Base-by-base conservation (phyloP, 1,140 invertebrate genomes). In the Cydia amplana region DNA sequence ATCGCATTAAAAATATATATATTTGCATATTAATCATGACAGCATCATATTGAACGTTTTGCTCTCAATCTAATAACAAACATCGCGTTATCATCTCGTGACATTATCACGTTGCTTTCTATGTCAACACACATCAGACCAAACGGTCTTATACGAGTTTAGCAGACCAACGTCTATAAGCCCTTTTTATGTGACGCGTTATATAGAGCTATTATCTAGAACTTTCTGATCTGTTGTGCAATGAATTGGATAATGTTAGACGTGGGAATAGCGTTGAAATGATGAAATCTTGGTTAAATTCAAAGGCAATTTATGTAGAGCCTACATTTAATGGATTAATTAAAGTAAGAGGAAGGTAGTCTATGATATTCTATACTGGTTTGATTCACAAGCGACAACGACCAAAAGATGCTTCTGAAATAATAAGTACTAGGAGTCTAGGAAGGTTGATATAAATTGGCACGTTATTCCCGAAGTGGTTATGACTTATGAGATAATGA, bases 151-250 rank as follows among this genome's bases (percentile, higher is more conserved):
- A 60, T 60, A 60, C 23, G 9, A 10, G 20, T 60, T 60, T 60
- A 60, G 9, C 9, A 51, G n/a, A 2, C 55, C 18, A 18, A 60
- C 55, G 7, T n/a, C 18, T 60, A 12, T 60, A 60, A 60, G 55
- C 55, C 55, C 55, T 60, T 60, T 60, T 60, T n/a, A 23, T 12
- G 10, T 23, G 55, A 23, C 55, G 55, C 18, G 1, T 23, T 60
- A 60, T 60, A 23, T 60, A 60, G 55, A 60, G 64, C 23, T n/a
- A 65, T 32, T 32, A 36, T 65, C 64, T 65, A 65, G 64, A 65
- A 65, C 64, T 65, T 65, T 65, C 64, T 32, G 64, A 65, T 65
- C 64, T 36, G 64, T 65, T 65, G 64, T 32, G 64, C 55, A 60
- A 60, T 60, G 20, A 60, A 60, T 60, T 23, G 55, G 55, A 60